phyloP scores from a whole-genome alignment of 2,113 vertebrate species.

The Trogon surrucura region DNA sequence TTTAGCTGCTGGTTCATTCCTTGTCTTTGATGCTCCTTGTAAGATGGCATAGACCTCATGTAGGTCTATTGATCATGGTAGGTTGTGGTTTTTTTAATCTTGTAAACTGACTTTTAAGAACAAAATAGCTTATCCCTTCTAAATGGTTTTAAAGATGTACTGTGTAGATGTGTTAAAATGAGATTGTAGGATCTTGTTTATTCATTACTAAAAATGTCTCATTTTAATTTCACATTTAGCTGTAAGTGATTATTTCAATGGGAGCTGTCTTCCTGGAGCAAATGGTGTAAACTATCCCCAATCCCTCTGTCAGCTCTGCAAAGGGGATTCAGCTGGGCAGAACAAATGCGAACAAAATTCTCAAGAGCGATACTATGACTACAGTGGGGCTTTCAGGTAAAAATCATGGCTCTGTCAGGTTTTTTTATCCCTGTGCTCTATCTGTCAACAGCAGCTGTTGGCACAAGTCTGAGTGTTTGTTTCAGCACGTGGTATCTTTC shows the following conservation, averaged over 20 bases:
- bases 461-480: neutral
- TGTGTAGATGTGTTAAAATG: neutral
- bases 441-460: neutral
- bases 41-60: neutral
- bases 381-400: slow-evolving; percentile 94
- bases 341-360: slow-evolving; percentile 76
- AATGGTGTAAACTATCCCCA: slow-evolving; percentile 50
- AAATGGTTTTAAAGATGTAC: neutral
- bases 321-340: slow-evolving; percentile 71
- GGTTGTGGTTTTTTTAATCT: neutral
- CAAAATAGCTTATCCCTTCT: neutral
- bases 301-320: slow-evolving; percentile 88
- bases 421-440: neutral
- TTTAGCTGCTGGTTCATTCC: neutral
- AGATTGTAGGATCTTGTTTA: neutral
- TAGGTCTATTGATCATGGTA: neutral
- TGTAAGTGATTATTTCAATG: slow-evolving; percentile 86
- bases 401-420: neutral
- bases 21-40: neutral
- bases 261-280: slow-evolving; percentile 92
- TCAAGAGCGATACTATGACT: slow-evolving; percentile 84
- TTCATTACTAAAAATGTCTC: neutral
- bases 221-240: slow-evolving; percentile 71
- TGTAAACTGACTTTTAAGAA: neutral
- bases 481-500: neutral